Conservation (phyloP, 1,140 invertebrate genomes). For the Acromyrmex heyeri region DNA sequence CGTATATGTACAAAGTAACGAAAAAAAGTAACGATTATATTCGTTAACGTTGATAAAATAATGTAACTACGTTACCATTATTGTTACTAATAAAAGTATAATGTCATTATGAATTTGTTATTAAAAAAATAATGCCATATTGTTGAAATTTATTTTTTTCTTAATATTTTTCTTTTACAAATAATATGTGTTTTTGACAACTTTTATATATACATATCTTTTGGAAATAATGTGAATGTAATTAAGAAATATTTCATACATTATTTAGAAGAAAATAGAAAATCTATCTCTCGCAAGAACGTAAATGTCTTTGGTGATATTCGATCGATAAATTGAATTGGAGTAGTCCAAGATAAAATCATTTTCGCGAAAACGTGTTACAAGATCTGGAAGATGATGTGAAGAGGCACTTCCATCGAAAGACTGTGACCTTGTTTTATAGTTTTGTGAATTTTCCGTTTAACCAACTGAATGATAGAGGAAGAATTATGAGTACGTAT, state of each 20-base stretch:
- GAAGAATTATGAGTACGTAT: neutral
- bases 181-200: neutral
- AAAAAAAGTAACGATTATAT: too few species aligned
- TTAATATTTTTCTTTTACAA: neutral
- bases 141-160: neutral
- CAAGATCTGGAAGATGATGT: neutral
- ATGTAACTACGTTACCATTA: too few species aligned
- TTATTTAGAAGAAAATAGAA: neutral
- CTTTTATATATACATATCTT: too few species aligned
- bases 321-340: conserved; percentile 14
- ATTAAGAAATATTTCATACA: neutral
- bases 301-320: neutral
- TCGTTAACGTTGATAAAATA: too few species aligned
- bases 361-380: conserved; percentile 24
- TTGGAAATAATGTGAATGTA: neutral
- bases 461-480: neutral
- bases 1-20: too few species aligned
- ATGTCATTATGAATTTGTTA: too few species aligned
- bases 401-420: conserved; percentile 4
- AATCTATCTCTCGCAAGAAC: neutral
- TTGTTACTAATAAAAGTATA: too few species aligned
- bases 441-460: neutral
- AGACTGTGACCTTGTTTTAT: neutral
- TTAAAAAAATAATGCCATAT: neutral
- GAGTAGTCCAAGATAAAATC: conserved; percentile 33